These are phyloP conservation scores for Drosophila kohkoa DNA, from an alignment of 1,140 invertebrate species.

Conservation along the genomic window DNA sequence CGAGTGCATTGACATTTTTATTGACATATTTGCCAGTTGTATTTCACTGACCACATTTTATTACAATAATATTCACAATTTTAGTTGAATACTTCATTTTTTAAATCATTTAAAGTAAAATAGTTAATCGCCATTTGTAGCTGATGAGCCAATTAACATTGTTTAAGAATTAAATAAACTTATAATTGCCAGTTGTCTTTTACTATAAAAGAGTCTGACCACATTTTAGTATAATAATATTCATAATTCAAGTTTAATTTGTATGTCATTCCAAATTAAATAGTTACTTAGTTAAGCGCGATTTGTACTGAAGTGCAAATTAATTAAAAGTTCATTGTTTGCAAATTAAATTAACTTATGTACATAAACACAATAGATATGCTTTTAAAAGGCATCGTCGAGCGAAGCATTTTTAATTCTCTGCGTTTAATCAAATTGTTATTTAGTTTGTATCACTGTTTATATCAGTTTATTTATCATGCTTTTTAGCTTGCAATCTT, in stretches of 20 bases:
- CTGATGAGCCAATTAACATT: no score
- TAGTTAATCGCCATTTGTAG: no score
- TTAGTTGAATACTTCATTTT: background rate
- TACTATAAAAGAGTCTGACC: constrained; percentile 54
- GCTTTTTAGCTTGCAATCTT: background rate
- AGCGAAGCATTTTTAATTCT: background rate
- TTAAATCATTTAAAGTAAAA: no score
- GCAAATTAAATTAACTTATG: no score
- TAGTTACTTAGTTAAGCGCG: no score
- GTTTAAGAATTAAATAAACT: no score
- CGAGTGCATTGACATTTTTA: constrained; percentile 68
- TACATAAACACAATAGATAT: no score
- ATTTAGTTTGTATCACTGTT: background rate
- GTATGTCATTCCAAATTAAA: background rate
- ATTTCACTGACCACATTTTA: constrained; percentile 44
- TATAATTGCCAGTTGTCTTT: constrained; percentile 11
- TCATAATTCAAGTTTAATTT: background rate
- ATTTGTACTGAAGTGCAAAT: no score
- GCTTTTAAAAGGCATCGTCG: no score
- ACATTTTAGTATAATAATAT: constrained; percentile 48
- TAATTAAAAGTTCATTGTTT: no score
- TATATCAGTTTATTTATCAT: background rate
- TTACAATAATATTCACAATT: constrained; percentile 38
- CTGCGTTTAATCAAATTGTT: background rate
- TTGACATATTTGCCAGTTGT: constrained; percentile 11